Evolutionary conservation across 2,797 vertebrate species (phyloP), one percentile per base, ranked within the genome.

Genomic region (Hyperoplus immaculatus): DNA sequence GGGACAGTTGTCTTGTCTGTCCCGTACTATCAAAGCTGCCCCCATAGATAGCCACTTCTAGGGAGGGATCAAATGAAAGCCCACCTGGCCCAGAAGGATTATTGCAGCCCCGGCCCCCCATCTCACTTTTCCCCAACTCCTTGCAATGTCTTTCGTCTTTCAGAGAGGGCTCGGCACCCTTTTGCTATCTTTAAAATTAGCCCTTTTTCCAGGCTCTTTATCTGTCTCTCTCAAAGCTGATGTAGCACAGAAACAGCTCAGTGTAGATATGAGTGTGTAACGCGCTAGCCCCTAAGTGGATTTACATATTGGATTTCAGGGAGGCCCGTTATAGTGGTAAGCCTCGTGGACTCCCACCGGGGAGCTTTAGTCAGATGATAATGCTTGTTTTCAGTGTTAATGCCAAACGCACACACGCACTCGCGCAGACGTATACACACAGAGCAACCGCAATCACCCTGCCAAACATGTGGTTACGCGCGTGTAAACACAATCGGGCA

Each of bases 291-390:
- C 29, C 87, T 95, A 93, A 93, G 92, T 93, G 93, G 94, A 95
- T 95, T 95, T 95, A 90, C 93, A 95, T 94, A 94, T 94, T 94
- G 93, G 90, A 95, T 94, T 94, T 95, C 91, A 88, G 85, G 76
- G 82, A 87, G 88, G 85, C 86, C 89, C 81, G 41, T 88, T 90
- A 29, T 77, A 46, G 69, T 83, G 86, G 83, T 94, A 94, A 95
- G 92, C 91, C 87, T 89, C 85, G 39, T 69, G 71, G 89, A 88
- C 82, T 95, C 93, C 94, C 91, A 81, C 72, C 43, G 86, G 93
- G 29, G 92, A 90, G 92, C 88, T 93, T 94, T 91, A 94, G 89
- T 90, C 86, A 64, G 80, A 94, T 89, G 87, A 94, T 93, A 91
- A 94, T 92, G 91, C 91, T 95, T 94, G 94, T 95, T 95, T 95